These are phyloP conservation scores for Bruchidius siliquastri DNA, from an alignment of 2,888 invertebrate genomes.

Conservation along the genomic window DNA sequence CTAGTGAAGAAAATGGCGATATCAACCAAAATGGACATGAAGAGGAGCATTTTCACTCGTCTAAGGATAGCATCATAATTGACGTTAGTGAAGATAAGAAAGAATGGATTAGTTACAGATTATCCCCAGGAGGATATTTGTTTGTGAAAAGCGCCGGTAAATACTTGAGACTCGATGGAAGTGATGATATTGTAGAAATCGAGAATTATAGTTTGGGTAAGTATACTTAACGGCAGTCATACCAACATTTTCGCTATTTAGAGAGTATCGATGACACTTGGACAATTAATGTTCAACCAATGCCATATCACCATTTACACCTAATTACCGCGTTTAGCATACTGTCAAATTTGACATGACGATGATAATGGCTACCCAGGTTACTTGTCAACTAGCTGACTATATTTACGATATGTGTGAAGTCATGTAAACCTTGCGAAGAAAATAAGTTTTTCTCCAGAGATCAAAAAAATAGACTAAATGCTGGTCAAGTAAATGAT, in stretches of 20 bases:
- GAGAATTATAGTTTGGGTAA: slow-evolving; percentile 13
- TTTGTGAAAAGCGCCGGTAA: slow-evolving; percentile 33
- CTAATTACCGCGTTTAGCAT: too few relatives aligned
- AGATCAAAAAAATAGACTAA: too few relatives aligned
- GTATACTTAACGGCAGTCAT: background rate
- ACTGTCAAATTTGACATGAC: too few relatives aligned
- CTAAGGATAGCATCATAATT: slow-evolving; percentile 32
- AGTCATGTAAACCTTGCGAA: too few relatives aligned
- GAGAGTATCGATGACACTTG: too few relatives aligned
- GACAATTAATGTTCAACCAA: too few relatives aligned
- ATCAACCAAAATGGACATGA: background rate
- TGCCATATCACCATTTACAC: too few relatives aligned
- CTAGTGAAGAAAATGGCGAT: background rate
- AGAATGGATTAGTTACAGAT: slow-evolving; percentile 47
- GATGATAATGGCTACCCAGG: too few relatives aligned
- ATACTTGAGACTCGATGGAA: slow-evolving; percentile 40
- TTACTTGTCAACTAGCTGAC: too few relatives aligned
- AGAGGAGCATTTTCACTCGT: background rate
- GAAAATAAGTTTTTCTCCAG: too few relatives aligned
- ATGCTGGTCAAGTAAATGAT: too few relatives aligned
- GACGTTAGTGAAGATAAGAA: slow-evolving; percentile 47
- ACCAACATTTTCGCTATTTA: background rate
- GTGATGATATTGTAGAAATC: slow-evolving; percentile 38
- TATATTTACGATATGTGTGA: too few relatives aligned
- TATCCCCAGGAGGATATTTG: slow-evolving; percentile 38